These are phyloP conservation scores for Andrena chrysosceles DNA, from an alignment of 2,888 invertebrate genomes.

Conservation along the genomic window DNA sequence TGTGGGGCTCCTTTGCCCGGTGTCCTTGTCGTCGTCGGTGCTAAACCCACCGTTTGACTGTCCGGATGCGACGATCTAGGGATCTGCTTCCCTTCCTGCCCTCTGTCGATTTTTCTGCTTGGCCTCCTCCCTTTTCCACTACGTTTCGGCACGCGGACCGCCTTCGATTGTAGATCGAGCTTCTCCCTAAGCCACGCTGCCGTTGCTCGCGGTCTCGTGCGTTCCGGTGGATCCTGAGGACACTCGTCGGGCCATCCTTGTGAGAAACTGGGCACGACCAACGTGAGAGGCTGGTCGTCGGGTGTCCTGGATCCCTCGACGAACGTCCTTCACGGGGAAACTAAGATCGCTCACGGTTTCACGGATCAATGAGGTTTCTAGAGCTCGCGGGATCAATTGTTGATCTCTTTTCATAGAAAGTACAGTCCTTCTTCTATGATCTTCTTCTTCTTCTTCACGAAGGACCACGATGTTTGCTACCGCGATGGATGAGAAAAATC, in stretches of 20 bases:
- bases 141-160: neutral
- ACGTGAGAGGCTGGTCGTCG: neutral
- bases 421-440: neutral
- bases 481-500: neutral
- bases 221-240: conserved; percentile 64
- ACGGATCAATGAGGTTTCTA: neutral
- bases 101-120: conserved; percentile 28
- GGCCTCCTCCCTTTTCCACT: neutral
- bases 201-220: conserved; percentile 56
- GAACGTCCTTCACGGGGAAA: neutral
- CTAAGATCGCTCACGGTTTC: neutral
- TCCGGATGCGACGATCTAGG: conserved; percentile 61
- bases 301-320: neutral
- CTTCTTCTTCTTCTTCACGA: neutral
- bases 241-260: conserved; percentile 73
- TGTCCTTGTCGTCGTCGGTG: conserved; percentile 76
- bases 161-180: neutral
- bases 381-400: neutral
- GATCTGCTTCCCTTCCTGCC: conserved; percentile 44
- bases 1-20: conserved; percentile 75
- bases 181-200: conserved; percentile 50
- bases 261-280: conserved; percentile 40
- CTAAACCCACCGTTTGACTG: conserved; percentile 69
- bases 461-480: neutral
- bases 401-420: neutral